Conservation (phyloP, 2,113 vertebrate species). For the Saimiri boliviensis region DNA sequence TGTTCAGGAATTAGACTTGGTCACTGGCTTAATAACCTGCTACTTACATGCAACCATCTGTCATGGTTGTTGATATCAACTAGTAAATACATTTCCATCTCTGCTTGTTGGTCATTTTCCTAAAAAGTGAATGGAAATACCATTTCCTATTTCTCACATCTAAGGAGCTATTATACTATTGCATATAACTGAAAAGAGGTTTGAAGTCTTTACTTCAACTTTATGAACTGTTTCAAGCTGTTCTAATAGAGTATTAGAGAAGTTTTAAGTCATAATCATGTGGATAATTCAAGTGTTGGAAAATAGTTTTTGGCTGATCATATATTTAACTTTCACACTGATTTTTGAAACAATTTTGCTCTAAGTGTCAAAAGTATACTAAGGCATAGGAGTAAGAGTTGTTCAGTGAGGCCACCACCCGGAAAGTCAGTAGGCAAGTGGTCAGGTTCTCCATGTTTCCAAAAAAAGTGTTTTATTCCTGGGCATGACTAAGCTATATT, state of each 20-base stretch:
- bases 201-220: neutral
- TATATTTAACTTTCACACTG: neutral
- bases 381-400: neutral
- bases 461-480: neutral
- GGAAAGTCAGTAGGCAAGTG: neutral
- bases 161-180: neutral
- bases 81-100: neutral
- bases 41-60: neutral
- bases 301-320: neutral
- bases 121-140: neutral
- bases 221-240: neutral
- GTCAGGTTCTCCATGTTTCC: neutral
- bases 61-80: neutral
- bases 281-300: neutral
- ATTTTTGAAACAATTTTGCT: neutral
- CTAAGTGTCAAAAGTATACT: neutral
- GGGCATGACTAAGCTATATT: neutral
- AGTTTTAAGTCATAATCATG: neutral
- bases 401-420: neutral
- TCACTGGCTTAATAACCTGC: neutral
- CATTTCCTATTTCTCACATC: neutral
- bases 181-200: neutral
- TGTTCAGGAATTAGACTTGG: neutral
- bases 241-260: neutral
- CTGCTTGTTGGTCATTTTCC: neutral